phyloP scores from a whole-genome alignment of 2,113 vertebrate species.

The Junco hyemalis region DNA sequence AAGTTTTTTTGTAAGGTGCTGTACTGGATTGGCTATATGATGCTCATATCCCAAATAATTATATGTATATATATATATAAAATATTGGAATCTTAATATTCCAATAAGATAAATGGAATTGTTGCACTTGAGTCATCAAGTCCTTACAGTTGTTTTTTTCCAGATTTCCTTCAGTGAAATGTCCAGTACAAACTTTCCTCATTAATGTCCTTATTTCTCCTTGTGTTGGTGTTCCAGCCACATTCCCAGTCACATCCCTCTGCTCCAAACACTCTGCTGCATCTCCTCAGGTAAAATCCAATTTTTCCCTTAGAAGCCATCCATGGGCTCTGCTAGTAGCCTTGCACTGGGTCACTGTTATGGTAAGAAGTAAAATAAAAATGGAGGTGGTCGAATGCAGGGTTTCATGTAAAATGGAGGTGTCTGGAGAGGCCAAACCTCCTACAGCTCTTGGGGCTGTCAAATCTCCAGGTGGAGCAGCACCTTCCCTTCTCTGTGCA shows the following conservation, averaged over 20 bases:
- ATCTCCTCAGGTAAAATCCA: not conserved
- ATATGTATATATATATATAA: too few relatives aligned
- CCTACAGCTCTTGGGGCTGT: not conserved
- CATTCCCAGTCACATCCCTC: not conserved
- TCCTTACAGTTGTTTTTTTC: not conserved
- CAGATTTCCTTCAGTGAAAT: not conserved
- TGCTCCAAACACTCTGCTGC: not conserved
- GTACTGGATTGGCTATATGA: not conserved
- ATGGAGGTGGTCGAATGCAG: fast-evolving
- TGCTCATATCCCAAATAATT: not conserved
- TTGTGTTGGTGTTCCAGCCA: not conserved
- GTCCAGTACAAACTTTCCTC: not conserved
- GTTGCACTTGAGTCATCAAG: not conserved
- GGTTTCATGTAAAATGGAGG: not conserved
- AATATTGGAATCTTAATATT: not conserved
- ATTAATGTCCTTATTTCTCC: not conserved
- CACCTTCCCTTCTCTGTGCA: not conserved
- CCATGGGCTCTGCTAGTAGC: fast-evolving
- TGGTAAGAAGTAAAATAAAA: not conserved
- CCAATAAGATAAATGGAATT: not conserved
- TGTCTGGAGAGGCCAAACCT: not conserved
- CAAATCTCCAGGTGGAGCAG: not conserved
- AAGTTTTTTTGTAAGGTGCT: not conserved
- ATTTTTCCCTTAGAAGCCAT: not conserved
- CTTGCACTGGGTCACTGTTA: fast-evolving